These are phyloP conservation scores for Caranx ignobilis DNA, from an alignment of 2,113 vertebrate genomes.

Conservation along the genomic window DNA sequence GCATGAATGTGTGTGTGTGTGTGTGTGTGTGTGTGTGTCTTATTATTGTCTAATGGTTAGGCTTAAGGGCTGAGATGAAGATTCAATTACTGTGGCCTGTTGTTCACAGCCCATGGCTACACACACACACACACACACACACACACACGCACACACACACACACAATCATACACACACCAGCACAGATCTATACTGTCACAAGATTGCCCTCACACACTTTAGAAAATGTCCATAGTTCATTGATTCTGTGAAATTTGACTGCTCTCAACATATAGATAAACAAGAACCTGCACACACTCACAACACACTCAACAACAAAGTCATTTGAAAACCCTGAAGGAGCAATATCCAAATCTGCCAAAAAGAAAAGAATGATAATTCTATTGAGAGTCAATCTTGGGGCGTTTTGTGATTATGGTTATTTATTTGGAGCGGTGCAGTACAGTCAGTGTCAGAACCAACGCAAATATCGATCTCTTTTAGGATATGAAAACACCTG, in stretches of 20 bases:
- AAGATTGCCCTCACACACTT: constrained; percentile 69
- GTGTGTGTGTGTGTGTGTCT: constrained; percentile 44
- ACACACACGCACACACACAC: not conserved
- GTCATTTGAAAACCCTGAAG: constrained; percentile 82
- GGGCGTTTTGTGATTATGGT: constrained; percentile 85
- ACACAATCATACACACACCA: constrained; percentile 28
- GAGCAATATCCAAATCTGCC: constrained; percentile 85
- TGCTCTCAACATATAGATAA: constrained; percentile 69
- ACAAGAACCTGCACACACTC: constrained; percentile 41
- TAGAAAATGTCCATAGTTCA: constrained; percentile 75
- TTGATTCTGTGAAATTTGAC: constrained; percentile 74
- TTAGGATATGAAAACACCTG: constrained; percentile 83
- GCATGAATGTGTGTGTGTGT: constrained; percentile 35
- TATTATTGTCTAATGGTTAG: constrained; percentile 79
- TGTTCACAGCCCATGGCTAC: constrained; percentile 79
- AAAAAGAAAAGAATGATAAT: constrained; percentile 84
- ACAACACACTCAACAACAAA: constrained; percentile 73
- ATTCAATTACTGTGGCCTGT: constrained; percentile 85
- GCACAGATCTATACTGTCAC: constrained; percentile 65
- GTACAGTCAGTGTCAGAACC: constrained; percentile 78
- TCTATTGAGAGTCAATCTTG: constrained; percentile 85
- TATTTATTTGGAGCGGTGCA: constrained; percentile 83
- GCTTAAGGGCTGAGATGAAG: constrained; percentile 83
- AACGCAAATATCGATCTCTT: constrained; percentile 83
- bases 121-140: constrained; percentile 42